Conservation (phyloP, 1,140 invertebrate genomes). For the Drosophila bifasciata region DNA sequence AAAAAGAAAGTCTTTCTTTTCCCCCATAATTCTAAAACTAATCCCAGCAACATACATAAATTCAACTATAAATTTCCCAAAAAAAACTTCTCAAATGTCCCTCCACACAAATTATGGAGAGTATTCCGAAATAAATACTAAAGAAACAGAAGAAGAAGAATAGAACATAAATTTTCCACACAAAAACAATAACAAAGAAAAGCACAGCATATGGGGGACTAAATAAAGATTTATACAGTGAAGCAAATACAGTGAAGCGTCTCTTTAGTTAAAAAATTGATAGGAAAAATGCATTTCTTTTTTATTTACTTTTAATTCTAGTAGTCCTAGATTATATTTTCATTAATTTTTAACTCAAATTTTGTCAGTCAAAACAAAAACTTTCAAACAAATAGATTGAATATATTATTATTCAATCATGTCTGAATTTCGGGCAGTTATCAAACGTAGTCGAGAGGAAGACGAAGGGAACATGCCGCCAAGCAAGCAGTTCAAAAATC, state of each 20-base stretch:
- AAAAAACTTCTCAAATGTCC: slow-evolving; percentile 1
- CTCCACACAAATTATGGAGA: neutral
- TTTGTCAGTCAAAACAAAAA: no score
- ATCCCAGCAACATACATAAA: neutral
- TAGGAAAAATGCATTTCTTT: no score
- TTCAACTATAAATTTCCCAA: slow-evolving; percentile 9
- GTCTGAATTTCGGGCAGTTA: no score
- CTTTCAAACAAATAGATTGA: no score
- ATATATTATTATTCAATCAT: no score
- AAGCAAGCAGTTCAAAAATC: no score
- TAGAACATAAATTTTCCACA: slow-evolving; percentile 3
- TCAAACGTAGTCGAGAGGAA: no score
- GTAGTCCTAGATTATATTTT: no score
- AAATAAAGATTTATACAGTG: slow-evolving; percentile 26
- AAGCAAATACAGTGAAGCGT: neutral
- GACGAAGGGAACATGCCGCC: no score
- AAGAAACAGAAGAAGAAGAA: neutral
- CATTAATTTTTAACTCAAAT: no score
- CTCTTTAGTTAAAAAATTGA: no score
- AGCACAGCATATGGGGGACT: slow-evolving; percentile 5
- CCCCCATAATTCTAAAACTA: neutral
- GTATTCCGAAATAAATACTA: neutral
- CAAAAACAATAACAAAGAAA: slow-evolving; percentile 7
- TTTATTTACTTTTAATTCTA: no score
- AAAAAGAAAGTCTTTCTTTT: neutral